Evolutionary conservation across 1,140 invertebrate genomes (phyloP), one percentile per base, ranked within the genome.

Genomic region (Scaptomyza hsui): DNA sequence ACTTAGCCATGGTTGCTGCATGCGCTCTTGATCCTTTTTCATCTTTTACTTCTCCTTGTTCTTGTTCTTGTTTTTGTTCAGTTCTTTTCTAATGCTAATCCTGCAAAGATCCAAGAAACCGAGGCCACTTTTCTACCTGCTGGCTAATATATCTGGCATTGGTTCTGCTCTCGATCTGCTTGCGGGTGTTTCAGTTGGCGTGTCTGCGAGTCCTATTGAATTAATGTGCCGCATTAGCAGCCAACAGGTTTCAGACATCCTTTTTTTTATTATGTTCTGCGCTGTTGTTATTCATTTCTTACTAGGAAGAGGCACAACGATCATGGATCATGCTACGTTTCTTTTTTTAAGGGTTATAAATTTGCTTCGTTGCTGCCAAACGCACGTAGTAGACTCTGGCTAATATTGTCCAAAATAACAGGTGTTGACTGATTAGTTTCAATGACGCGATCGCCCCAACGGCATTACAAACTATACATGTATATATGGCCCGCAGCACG

Each of bases 321-420:
- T 18, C 59, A 44, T 32, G 51, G 52, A 55, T 45, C 45, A 47
- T 26, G 37, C 16, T 24, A 39, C 10, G 9, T 53, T 45, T 44
- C n/a, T 29, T n/a, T 37, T 37, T 32, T 7, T 57, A 55, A 29
- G 69, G 69, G 53, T 72, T 72, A 72, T 56, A 67, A 32, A 64
- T 49, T 57, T 53, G 5, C n/a, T n/a, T n/a, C 13, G 24, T 13
- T 29, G n/a, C 9, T 16, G 18, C 29, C 69, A 35, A 29, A 15
- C 39, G 45, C 65, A 49, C 77, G 75, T 79, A 80, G 16, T 26
- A 64, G 32, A 12, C 3, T 37, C 32, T 37, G 51, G 42, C 80
- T 65, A 76, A 85, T 83, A 49, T 72, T 76, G 80, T 73, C 69
- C 74, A 47, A 86, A 79, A 86, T 86, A 86, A 86, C 81, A 86